Conservation (phyloP, 2,797 vertebrate species). For the Rhynchotus rufescens region DNA sequence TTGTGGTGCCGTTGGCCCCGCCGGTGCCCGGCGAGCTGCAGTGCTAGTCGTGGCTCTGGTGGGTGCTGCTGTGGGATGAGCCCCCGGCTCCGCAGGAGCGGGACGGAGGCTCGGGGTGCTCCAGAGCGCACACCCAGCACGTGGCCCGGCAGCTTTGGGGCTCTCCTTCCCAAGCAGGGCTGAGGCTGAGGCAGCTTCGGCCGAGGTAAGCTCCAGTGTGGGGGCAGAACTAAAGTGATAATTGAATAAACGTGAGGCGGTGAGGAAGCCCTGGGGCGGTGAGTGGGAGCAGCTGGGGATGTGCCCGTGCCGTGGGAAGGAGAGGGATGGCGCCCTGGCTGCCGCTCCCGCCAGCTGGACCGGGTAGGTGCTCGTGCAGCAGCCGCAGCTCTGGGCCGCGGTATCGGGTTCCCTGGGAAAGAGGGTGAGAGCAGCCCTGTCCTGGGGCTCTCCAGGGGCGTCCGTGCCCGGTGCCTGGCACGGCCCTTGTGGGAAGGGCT, state of each 20-base stretch:
- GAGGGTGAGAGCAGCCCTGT: too few species aligned
- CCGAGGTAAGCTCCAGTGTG: neutral
- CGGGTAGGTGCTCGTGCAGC: too few species aligned
- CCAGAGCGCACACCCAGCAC: neutral
- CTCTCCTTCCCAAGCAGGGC: neutral
- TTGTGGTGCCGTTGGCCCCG: too few species aligned
- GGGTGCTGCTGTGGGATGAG: neutral
- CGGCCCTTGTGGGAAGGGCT: too few species aligned
- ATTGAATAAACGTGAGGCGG: neutral
- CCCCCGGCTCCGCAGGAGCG: neutral
- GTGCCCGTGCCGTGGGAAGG: neutral
- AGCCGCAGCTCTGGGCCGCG: too few species aligned
- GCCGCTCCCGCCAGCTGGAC: too few species aligned
- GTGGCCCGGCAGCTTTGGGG: neutral
- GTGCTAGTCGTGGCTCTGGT: fast-evolving
- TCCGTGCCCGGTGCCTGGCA: too few species aligned
- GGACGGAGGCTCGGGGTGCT: too few species aligned
- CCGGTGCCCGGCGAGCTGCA: neutral
- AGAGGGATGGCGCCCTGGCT: too few species aligned
- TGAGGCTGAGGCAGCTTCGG: neutral
- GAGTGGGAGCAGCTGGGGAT: constrained; percentile 24
- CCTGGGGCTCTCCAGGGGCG: too few species aligned
- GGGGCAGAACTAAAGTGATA: constrained; percentile 20
- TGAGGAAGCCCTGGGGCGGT: neutral
- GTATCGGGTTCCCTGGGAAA: too few species aligned